phyloP scores from a whole-genome alignment of 2,113 vertebrate species.

The Phoxinus phoxinus region DNA sequence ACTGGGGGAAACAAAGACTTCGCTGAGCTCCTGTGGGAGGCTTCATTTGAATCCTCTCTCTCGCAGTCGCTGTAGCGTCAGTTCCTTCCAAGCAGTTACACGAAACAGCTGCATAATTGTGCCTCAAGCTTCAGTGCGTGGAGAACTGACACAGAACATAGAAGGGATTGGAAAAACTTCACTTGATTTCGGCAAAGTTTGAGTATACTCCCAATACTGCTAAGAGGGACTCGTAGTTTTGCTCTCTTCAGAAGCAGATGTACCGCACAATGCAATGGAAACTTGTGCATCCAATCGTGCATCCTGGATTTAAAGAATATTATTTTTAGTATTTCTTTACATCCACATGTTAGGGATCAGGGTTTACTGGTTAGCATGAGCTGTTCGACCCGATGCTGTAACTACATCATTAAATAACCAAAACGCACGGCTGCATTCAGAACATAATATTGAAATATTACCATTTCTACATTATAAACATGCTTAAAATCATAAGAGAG shows the following conservation, averaged over 20 bases:
- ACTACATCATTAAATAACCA: not conserved
- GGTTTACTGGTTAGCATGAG: not conserved
- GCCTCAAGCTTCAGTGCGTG: conserved; percentile 52
- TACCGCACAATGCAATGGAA: not conserved
- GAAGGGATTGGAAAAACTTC: conserved; percentile 46
- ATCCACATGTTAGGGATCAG: not conserved
- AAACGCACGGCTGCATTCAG: not conserved
- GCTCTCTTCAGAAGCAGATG: conserved; percentile 6
- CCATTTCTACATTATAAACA: not conserved
- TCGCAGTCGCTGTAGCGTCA: conserved; percentile 51
- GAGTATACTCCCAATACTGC: conserved; percentile 28
- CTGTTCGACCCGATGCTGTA: not conserved
- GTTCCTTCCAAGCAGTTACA: conserved; percentile 54
- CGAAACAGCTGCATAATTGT: conserved; percentile 59
- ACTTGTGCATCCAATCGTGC: not conserved
- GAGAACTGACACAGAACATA: conserved; percentile 32
- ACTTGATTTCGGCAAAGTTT: conserved; percentile 40
- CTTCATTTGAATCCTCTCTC: conserved; percentile 60
- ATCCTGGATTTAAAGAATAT: not conserved
- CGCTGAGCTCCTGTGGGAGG: conserved; percentile 55
- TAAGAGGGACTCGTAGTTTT: conserved; percentile 3
- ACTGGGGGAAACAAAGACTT: conserved; percentile 59
- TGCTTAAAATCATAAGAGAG: not conserved
- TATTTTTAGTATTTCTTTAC: not conserved
- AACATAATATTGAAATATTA: not conserved